A percentile compares a stretch with the other conserved stretches of the same genome.
These are phyloP conservation scores for Falco novaeseelandiae DNA, from an alignment of 2,797 vertebrate species.

Conservation along the genomic window DNA sequence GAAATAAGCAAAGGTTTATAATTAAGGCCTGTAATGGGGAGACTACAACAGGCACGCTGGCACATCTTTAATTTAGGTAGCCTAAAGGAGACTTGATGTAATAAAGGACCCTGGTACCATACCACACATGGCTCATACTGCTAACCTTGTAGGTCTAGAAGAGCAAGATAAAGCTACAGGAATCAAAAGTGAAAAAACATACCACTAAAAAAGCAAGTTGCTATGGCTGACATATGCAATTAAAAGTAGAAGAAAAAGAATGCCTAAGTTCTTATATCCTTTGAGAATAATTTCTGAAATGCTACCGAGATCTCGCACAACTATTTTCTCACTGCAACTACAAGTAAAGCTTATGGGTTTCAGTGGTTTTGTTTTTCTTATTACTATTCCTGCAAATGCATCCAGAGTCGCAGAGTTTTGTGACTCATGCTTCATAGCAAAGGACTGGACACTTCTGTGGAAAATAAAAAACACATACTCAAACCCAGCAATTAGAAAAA, in stretches of 20 bases:
- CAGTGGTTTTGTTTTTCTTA: conserved; percentile 23
- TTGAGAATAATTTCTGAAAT: not conserved
- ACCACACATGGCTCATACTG: not conserved
- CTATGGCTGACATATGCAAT: not conserved
- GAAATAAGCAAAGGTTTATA: conserved; percentile 2
- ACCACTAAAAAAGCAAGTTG: not conserved
- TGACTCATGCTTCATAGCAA: conserved; percentile 40
- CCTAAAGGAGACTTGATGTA: not conserved
- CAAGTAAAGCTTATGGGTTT: not conserved
- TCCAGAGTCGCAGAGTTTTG: not conserved
- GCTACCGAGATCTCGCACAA: not conserved
- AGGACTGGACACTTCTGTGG: not conserved
- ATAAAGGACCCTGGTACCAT: not conserved
- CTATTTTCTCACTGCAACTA: not conserved
- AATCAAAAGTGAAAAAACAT: not conserved
- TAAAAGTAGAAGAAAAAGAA: not conserved
- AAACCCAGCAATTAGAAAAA: not conserved
- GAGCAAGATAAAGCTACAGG: not conserved
- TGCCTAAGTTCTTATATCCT: not conserved
- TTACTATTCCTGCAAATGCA: conserved; percentile 12
- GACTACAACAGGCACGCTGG: not conserved
- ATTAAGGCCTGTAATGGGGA: not conserved
- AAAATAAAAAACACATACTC: conserved; percentile 32
- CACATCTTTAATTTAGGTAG: not conserved
- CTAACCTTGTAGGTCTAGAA: not conserved